Evolutionary conservation across 2,888 invertebrate species (phyloP).

Genomic region (Keiferia lycopersicella): DNA sequence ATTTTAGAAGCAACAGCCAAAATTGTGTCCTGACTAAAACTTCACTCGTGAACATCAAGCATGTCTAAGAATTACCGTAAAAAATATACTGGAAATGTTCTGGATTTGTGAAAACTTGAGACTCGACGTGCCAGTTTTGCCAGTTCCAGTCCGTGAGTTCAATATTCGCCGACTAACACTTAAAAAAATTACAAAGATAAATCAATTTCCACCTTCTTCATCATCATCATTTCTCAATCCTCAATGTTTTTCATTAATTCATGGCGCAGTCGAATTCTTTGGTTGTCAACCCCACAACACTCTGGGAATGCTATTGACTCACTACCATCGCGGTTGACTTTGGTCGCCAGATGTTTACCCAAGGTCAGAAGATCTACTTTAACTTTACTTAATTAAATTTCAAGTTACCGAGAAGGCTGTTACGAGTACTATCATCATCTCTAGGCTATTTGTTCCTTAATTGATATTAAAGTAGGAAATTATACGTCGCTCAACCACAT

Average conservation of each 20-base stretch:
- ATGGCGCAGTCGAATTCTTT: too few relatives aligned
- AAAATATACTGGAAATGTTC: too few relatives aligned
- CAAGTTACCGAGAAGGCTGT: not conserved
- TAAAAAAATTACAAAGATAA: not conserved
- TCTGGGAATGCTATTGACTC: too few relatives aligned
- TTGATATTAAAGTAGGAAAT: conserved; percentile 3
- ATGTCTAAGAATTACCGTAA: not conserved
- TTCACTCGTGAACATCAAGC: not conserved
- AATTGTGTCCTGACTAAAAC: too few relatives aligned
- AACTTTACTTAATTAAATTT: not conserved
- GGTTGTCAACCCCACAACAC: too few relatives aligned
- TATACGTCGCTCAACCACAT: not conserved
- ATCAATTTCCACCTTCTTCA: not conserved
- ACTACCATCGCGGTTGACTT: too few relatives aligned
- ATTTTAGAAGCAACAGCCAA: too few relatives aligned
- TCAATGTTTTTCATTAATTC: too few relatives aligned
- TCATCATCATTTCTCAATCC: too few relatives aligned
- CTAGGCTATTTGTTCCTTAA: not conserved
- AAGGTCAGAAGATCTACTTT: too few relatives aligned
- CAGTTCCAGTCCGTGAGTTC: not conserved
- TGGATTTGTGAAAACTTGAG: not conserved
- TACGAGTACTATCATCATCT: too few relatives aligned
- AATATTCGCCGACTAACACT: not conserved
- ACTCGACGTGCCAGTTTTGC: not conserved
- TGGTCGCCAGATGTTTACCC: too few relatives aligned